Percentiles rank a stretch among this genome's conserved stretches.
These are phyloP conservation scores for Brenthis hecate DNA, from an alignment of 2,888 invertebrate genomes.

Conservation along the genomic window DNA sequence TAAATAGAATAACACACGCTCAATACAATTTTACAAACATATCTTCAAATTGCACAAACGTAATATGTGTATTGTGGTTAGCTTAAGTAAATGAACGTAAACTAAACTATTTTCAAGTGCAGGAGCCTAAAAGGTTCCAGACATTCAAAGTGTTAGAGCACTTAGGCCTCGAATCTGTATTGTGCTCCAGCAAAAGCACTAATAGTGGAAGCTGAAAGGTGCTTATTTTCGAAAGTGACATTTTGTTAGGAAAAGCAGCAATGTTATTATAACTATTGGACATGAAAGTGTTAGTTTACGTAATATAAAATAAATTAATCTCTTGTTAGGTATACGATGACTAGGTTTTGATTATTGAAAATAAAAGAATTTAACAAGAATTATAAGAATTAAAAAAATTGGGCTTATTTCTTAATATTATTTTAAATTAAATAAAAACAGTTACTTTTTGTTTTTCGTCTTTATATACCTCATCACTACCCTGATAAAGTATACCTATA, in stretches of 20 bases:
- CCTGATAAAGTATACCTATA: no score
- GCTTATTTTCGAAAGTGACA: neutral
- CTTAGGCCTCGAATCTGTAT: constrained; percentile 5
- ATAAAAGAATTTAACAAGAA: no score
- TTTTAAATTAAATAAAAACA: no score
- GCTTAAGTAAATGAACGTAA: constrained; percentile 8
- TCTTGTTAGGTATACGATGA: no score
- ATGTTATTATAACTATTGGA: neutral
- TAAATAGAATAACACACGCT: no score
- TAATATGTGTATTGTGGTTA: neutral
- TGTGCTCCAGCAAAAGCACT: constrained; percentile 6
- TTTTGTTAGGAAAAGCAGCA: neutral
- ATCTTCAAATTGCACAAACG: no score
- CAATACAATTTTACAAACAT: neutral
- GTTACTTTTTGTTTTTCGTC: no score
- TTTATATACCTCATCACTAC: no score
- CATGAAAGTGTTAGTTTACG: neutral
- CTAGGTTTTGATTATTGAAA: no score
- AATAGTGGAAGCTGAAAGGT: neutral
- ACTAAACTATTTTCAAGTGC: constrained; percentile 10
- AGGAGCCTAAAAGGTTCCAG: neutral
- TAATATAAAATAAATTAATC: no score
- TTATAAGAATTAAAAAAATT: no score
- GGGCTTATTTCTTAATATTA: no score
- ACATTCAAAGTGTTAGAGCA: neutral